Evolutionary conservation across 1,140 invertebrate species (phyloP), one percentile per base, ranked within the genome.

Genomic region (Agrypnia vestita): DNA sequence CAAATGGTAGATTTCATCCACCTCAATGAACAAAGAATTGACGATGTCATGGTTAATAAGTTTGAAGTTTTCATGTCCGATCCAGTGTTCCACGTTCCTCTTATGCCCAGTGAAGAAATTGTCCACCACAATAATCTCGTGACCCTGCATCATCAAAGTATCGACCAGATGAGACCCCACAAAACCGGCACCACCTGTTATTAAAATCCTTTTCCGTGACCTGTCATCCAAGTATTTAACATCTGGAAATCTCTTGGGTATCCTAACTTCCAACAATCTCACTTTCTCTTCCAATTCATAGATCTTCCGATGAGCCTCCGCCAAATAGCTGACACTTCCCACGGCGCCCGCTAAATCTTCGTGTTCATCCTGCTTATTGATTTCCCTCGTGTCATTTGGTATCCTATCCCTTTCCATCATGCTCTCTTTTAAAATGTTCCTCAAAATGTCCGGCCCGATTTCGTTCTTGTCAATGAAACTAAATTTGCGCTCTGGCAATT

Each of bases 1-100:
- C 83, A 99, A 90, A 89, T 99, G 98, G 89, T 99, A 99, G 86
- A 99, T 99, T 91, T 99, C 96, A 89, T 99, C 98, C 17, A 99
- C 97, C 92, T 99, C 99, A 80, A 99, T 95, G 89, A 97, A 99
- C 10, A 99, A 89, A 15, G 98, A 97, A 89, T 99, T 99, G 0
- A 99, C 97, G 85, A 99, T 98, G 86, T 99, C 99, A 89, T 99
- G 98, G 88, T 99, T 97, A 56, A 99, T 96, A 46, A 99, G 90
- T 89, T 99, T 98, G 91, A 99, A 99, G 88, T 99, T 99, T 85
- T 97, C 94, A 89, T 99, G 98, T 0, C 98, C 98, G 83, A 99
- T 94, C 98, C 98, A 99, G 85, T 99, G 98, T 85, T 99, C 98
- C 0, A 99, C 95, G 89, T 99, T 99, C 43, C 95, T 91, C 87